A percentile compares a stretch with the other conserved stretches of the same genome.
These are phyloP conservation scores for Labeo rohita DNA, from an alignment of 2,113 vertebrate species.

Conservation along the genomic window DNA sequence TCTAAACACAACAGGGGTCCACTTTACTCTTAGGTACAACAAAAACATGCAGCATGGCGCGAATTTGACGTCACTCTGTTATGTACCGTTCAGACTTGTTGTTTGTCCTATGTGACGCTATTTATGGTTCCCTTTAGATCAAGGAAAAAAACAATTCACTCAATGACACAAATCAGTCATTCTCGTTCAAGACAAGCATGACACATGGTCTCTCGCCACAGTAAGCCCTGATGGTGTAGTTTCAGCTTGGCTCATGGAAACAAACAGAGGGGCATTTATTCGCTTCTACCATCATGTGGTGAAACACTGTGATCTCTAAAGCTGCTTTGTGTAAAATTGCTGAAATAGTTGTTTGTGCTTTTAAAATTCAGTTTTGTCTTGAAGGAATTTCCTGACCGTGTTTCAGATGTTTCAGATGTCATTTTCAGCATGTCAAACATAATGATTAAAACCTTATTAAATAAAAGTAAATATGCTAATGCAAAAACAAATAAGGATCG, in stretches of 20 bases:
- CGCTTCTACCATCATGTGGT: slow-evolving; percentile 1
- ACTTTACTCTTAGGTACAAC: not conserved
- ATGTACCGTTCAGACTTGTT: not conserved
- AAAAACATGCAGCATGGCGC: not conserved
- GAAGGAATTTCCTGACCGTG: not conserved
- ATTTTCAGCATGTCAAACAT: not conserved
- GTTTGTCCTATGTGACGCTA: not conserved
- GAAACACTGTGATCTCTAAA: slow-evolving; percentile 8
- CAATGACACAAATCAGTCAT: slow-evolving; percentile 3
- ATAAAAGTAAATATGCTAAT: not conserved
- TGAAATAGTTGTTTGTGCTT: slow-evolving; percentile 10
- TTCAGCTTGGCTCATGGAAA: slow-evolving; percentile 35
- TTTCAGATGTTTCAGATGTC: slow-evolving; percentile 4
- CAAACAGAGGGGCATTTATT: slow-evolving; percentile 17
- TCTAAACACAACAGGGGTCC: slow-evolving; percentile 41
- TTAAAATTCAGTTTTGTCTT: not conserved
- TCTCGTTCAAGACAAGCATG: not conserved
- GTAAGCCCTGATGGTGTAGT: slow-evolving; percentile 20
- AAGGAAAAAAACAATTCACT: not conserved
- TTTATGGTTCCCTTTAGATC: not conserved
- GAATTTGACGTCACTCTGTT: not conserved
- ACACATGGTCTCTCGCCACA: not conserved
- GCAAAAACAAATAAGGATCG: not conserved
- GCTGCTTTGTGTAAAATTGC: slow-evolving; percentile 9
- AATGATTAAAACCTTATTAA: not conserved